These are phyloP conservation scores for Caenorhabditis sp. DNA, from an alignment of 2,888 invertebrate genomes.

Conservation along the genomic window DNA sequence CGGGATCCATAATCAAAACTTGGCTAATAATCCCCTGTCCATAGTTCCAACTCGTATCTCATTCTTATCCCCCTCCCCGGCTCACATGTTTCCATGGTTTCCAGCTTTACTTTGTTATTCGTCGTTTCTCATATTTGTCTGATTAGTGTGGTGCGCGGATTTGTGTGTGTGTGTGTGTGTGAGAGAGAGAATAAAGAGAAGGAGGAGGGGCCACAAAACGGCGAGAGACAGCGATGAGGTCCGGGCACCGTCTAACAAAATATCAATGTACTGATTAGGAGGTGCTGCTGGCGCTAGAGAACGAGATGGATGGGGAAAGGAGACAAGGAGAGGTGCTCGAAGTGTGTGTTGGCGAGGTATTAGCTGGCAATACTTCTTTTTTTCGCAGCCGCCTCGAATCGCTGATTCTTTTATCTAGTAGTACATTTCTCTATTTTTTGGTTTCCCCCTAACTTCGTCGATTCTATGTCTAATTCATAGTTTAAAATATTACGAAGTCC, in stretches of 20 bases:
- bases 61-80: neutral
- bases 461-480: too few species aligned
- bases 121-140: slow-evolving; percentile 7
- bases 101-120: too few species aligned
- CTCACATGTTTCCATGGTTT: slow-evolving; percentile 42
- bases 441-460: neutral
- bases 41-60: too few species aligned
- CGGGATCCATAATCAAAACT: too few species aligned
- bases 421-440: neutral
- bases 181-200: neutral
- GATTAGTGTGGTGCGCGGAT: neutral
- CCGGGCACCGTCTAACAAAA: neutral
- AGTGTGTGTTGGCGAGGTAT: too few species aligned
- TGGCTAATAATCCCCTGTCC: too few species aligned
- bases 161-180: neutral
- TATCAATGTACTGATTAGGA: slow-evolving; percentile 1
- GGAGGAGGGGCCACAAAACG: neutral
- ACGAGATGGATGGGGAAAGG: slow-evolving; percentile 12
- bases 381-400: neutral
- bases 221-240: neutral
- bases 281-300: slow-evolving; percentile 2
- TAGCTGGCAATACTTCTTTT: too few species aligned
- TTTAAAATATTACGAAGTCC: too few species aligned
- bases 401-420: neutral
- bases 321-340: slow-evolving; percentile 11